Conservation (phyloP, 2,888 invertebrate species). For the Gibbula magus region DNA sequence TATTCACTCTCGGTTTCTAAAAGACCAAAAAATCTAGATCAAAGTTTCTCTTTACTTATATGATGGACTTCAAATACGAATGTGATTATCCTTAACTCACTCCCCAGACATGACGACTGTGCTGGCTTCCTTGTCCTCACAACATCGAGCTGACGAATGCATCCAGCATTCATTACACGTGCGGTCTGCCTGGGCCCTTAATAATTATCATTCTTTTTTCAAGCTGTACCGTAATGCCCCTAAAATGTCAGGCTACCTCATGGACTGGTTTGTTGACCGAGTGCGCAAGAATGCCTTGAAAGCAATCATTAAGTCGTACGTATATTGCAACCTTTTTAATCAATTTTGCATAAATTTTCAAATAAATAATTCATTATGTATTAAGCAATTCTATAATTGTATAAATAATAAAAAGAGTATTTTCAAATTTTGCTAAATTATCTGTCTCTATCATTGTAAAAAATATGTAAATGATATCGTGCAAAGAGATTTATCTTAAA, state of each 20-base stretch:
- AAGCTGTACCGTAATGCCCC: conserved; percentile 91
- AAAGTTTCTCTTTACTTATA: background rate
- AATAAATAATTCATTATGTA: background rate
- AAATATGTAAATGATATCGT: too few relatives aligned
- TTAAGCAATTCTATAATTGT: background rate
- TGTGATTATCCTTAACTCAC: background rate
- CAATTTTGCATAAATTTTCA: background rate
- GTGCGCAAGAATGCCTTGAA: conserved; percentile 94
- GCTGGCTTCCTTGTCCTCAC: conserved; percentile 85
- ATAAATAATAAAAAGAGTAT: background rate
- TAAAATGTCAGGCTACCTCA: conserved; percentile 95
- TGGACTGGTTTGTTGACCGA: conserved; percentile 98
- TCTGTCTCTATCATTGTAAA: too few relatives aligned
- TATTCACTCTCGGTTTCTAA: background rate
- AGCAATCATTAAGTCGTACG: conserved; percentile 97
- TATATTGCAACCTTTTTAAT: conserved; percentile 74
- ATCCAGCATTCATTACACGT: conserved; percentile 91
- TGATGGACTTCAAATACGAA: background rate
- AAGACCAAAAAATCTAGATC: background rate
- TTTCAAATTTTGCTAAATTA: too few relatives aligned
- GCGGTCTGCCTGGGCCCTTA: conserved; percentile 93
- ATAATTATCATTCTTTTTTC: conserved; percentile 95
- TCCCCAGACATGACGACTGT: conserved; percentile 91
- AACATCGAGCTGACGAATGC: conserved; percentile 87
- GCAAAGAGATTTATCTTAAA: too few relatives aligned